phyloP scores from a whole-genome alignment of 2,797 vertebrate genomes.

The Antennarius maculatus region DNA sequence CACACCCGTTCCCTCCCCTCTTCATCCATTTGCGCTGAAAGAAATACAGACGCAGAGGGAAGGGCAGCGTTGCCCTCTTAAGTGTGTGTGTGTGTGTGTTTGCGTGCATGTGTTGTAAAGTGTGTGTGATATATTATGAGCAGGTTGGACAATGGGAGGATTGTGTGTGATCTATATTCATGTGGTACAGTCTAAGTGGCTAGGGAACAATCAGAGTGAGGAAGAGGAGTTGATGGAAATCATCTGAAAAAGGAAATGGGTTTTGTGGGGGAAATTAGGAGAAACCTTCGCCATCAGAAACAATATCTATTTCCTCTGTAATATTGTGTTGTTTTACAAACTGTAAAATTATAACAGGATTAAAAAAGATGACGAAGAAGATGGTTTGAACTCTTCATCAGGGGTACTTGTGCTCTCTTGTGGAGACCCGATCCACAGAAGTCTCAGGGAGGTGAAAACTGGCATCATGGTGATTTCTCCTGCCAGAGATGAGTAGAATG shows the following conservation, averaged over 20 bases:
- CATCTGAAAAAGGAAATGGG: neutral
- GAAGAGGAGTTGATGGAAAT: constrained; percentile 12
- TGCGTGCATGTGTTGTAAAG: too few species aligned
- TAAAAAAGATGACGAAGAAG: neutral
- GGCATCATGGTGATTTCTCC: constrained; percentile 7
- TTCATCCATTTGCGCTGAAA: constrained; percentile 70
- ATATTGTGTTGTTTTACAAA: neutral
- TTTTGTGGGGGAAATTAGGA: too few species aligned
- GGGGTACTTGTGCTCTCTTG: constrained; percentile 26
- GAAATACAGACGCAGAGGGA: constrained; percentile 68
- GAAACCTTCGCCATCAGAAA: too few species aligned
- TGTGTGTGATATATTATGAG: constrained; percentile 54
- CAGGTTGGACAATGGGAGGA: constrained; percentile 70
- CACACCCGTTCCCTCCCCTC: constrained; percentile 24
- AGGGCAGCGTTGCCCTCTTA: constrained; percentile 43
- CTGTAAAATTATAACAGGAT: too few species aligned
- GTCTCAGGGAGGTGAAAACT: constrained; percentile 8
- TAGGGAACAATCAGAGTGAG: constrained; percentile 51
- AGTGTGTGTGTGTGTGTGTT: constrained; percentile 41
- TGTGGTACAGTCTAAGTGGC: constrained; percentile 68
- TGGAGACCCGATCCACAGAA: constrained; percentile 23
- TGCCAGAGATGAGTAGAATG: neutral
- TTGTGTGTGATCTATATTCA: constrained; percentile 78
- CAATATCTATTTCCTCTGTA: neutral
- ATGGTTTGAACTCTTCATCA: constrained; percentile 23